These are phyloP conservation scores for Sebastes matsubarae DNA, from an alignment of 2,797 vertebrate species.

Conservation along the genomic window DNA sequence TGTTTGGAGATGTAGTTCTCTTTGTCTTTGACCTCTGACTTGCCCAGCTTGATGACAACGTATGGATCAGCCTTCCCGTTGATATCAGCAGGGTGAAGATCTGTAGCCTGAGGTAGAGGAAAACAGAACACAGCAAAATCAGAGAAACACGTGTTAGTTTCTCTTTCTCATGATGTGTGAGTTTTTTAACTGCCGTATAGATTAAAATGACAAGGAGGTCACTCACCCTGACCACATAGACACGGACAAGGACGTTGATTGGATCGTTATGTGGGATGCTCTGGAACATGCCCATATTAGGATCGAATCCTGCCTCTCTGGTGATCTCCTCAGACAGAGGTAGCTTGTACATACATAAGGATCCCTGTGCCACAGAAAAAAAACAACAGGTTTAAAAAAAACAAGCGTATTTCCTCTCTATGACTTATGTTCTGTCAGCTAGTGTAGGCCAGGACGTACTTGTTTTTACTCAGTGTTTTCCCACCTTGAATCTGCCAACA, in stretches of 20 bases:
- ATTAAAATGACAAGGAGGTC: background rate
- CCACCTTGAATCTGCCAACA: constrained; percentile 85
- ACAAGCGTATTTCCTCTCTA: background rate
- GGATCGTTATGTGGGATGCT: constrained; percentile 96
- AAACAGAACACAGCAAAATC: background rate
- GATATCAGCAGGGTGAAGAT: constrained; percentile 97
- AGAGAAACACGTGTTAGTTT: background rate
- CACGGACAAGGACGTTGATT: constrained; percentile 92
- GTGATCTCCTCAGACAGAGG: constrained; percentile 91
- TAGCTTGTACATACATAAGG: constrained; percentile 96
- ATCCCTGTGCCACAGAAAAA: constrained; percentile 82
- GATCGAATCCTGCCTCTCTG: constrained; percentile 91
- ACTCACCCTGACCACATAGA: constrained; percentile 93
- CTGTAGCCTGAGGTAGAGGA: constrained; percentile 86
- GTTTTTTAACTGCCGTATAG: background rate
- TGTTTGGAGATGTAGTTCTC: constrained; percentile 99
- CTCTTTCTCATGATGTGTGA: background rate
- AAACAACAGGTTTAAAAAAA: background rate
- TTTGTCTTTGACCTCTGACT: constrained; percentile 95
- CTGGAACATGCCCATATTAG: constrained; percentile 97
- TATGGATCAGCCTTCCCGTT: constrained; percentile 98
- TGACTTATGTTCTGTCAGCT: background rate
- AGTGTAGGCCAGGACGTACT: background rate
- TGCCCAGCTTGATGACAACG: constrained; percentile 93
- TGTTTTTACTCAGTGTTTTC: background rate